phyloP scores from a whole-genome alignment of 2,888 invertebrate species.

The Alentia gelatinosa region DNA sequence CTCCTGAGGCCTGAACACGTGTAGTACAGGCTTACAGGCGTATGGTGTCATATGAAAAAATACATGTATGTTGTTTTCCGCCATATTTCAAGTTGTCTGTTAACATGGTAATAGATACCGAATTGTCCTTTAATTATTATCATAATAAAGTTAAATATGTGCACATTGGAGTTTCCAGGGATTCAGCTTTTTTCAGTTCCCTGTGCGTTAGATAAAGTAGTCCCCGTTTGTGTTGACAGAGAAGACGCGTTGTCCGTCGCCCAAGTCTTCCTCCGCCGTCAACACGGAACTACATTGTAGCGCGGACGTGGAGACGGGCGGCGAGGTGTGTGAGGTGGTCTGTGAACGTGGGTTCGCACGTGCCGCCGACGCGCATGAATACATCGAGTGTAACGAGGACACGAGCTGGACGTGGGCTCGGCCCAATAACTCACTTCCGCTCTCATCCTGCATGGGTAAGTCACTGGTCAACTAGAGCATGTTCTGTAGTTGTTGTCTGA shows the following conservation, averaged over 20 bases:
- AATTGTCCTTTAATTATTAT: no score
- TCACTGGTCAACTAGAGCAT: neutral
- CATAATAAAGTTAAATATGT: no score
- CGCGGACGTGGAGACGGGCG: slow-evolving; percentile 42
- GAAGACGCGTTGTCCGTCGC: slow-evolving; percentile 35
- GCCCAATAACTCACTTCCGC: neutral
- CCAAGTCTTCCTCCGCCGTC: neutral
- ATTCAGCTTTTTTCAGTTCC: no score
- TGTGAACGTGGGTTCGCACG: slow-evolving; percentile 12
- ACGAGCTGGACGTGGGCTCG: neutral
- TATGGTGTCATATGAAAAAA: no score
- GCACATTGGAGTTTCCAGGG: no score
- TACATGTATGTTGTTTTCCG: no score
- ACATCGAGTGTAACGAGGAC: slow-evolving; percentile 13
- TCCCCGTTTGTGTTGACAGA: neutral
- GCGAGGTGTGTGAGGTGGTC: slow-evolving; percentile 8
- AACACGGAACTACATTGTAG: slow-evolving; percentile 36
- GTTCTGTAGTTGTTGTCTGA: no score
- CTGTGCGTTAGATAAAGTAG: no score
- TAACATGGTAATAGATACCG: no score
- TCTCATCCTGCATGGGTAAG: neutral
- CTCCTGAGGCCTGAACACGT: no score
- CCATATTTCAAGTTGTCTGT: no score
- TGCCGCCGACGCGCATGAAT: neutral
- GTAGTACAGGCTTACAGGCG: no score